Evolutionary conservation across 2,797 vertebrate species (phyloP).

Genomic region (Notamacropus eugenii): DNA sequence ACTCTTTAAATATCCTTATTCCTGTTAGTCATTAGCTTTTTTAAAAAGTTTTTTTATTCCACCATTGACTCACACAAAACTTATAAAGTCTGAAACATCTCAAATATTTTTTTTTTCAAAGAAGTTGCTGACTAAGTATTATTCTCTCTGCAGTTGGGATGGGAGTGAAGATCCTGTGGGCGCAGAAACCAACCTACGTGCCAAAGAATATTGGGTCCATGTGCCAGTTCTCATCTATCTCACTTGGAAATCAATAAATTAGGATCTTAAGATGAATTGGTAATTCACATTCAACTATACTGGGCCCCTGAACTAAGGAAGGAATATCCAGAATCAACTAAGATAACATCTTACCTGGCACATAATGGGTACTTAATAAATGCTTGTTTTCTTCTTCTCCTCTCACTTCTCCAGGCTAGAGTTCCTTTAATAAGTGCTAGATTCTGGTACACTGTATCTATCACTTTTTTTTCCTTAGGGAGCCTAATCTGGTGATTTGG

Average conservation of each 20-base stretch:
- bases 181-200: background rate
- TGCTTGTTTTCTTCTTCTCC: background rate
- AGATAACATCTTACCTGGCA: background rate
- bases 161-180: background rate
- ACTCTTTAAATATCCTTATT: background rate
- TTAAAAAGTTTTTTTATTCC: background rate
- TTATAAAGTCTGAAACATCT: background rate
- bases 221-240: background rate
- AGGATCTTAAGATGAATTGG: background rate
- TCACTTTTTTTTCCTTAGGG: background rate
- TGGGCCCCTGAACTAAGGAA: background rate
- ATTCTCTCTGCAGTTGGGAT: background rate
- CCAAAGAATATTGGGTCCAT: background rate
- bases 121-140: background rate
- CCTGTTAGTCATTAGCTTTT: background rate
- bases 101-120: background rate
- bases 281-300: background rate
- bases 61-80: background rate
- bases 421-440: background rate
- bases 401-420: background rate
- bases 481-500: background rate
- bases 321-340: background rate
- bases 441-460: background rate
- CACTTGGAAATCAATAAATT: background rate
- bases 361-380: background rate